Conservation (phyloP, 2,888 invertebrate genomes). For the Panorpa germanica region DNA sequence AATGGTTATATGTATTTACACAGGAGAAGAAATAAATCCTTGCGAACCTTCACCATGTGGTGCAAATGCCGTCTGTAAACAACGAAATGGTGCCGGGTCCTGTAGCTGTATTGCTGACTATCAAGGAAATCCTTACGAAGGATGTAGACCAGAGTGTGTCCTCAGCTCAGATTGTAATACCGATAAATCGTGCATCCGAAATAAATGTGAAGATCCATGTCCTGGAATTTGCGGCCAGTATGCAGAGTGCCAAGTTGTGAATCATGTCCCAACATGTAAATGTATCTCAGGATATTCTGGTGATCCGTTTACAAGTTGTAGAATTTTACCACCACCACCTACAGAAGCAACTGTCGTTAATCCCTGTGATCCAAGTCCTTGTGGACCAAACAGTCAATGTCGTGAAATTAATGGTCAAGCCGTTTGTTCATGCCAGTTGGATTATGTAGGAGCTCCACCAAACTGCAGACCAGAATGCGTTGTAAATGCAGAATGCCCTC, state of each 20-base stretch:
- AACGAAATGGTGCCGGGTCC: slow-evolving; percentile 59
- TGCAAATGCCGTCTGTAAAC: slow-evolving; percentile 59
- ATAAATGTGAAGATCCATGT: slow-evolving; percentile 74
- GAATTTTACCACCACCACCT: slow-evolving; percentile 24
- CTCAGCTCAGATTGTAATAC: slow-evolving; percentile 70
- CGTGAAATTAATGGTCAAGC: slow-evolving; percentile 47
- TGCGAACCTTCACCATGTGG: slow-evolving; percentile 82
- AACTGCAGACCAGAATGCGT: slow-evolving; percentile 71
- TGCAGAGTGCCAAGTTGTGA: slow-evolving; percentile 67
- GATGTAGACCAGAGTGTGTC: slow-evolving; percentile 74
- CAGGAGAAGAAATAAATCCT: slow-evolving; percentile 42
- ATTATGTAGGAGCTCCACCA: slow-evolving; percentile 58
- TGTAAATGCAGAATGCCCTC: slow-evolving; percentile 62
- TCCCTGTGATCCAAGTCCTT: slow-evolving; percentile 61
- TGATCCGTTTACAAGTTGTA: slow-evolving; percentile 46
- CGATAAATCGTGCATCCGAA: slow-evolving; percentile 62
- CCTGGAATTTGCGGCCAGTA: slow-evolving; percentile 68
- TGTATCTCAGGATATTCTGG: slow-evolving; percentile 54
- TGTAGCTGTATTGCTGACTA: slow-evolving; percentile 67
- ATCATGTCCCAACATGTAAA: slow-evolving; percentile 72
- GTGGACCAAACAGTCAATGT: slow-evolving; percentile 67
- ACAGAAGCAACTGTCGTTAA: slow-evolving; percentile 15
- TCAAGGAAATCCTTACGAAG: slow-evolving; percentile 71
- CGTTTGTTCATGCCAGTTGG: slow-evolving; percentile 57
- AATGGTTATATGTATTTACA: slow-evolving; percentile 5